These are phyloP conservation scores for Daktulosphaira vitifoliae DNA, from an alignment of 1,140 invertebrate genomes.

Conservation along the genomic window DNA sequence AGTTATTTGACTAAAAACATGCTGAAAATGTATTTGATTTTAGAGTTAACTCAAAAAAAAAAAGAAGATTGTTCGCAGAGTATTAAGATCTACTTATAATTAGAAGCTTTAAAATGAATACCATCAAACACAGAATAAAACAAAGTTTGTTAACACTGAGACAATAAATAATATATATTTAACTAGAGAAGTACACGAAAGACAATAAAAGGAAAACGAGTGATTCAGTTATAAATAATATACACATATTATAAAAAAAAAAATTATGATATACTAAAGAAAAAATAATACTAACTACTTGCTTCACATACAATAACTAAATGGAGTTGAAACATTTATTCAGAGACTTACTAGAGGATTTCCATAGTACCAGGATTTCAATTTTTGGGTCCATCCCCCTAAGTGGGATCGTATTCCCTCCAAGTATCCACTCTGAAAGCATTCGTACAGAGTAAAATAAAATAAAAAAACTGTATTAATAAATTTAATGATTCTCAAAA, in stretches of 20 bases:
- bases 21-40: no score
- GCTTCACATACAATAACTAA: conserved; percentile 31
- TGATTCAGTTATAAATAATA: conserved; percentile 12
- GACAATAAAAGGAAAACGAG: conserved; percentile 22
- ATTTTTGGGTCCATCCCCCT: conserved; percentile 84
- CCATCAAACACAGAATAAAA: no score
- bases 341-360: conserved; percentile 80
- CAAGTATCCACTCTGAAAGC: conserved; percentile 74
- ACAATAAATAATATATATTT: conserved; percentile 21
- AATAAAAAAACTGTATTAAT: no score
- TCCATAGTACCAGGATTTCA: conserved; percentile 90
- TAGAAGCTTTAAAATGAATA: conserved; percentile 27
- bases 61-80: no score
- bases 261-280: background rate
- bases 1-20: no score
- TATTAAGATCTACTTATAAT: conserved; percentile 1
- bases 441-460: background rate
- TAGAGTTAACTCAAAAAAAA: no score
- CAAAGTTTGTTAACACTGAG: no score
- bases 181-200: conserved; percentile 19
- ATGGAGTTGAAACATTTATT: conserved; percentile 31
- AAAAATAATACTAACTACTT: conserved; percentile 30
- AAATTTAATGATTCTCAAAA: no score
- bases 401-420: conserved; percentile 81
- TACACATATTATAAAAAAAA: no score